These are phyloP conservation scores for Synergus umbraculus DNA, from an alignment of 2,888 invertebrate genomes.

Conservation along the genomic window DNA sequence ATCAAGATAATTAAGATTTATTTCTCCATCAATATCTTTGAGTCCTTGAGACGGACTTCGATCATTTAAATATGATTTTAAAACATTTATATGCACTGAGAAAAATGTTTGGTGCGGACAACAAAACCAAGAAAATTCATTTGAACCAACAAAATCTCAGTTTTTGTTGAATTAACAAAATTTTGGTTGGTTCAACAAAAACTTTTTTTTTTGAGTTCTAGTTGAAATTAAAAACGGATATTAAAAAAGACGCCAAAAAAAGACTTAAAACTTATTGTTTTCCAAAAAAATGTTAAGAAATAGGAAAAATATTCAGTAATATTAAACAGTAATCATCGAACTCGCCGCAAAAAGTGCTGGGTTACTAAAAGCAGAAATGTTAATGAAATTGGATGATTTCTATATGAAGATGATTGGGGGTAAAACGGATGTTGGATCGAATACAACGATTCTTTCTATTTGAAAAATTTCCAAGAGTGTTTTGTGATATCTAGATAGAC, in stretches of 20 bases:
- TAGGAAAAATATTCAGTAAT: too few species aligned
- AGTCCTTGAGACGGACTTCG: background rate
- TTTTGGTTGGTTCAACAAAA: too few species aligned
- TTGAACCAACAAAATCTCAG: too few species aligned
- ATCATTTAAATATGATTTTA: background rate
- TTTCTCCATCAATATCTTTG: background rate
- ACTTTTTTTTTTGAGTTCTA: too few species aligned
- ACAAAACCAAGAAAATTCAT: too few species aligned
- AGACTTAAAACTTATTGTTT: too few species aligned
- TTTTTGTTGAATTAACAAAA: too few species aligned
- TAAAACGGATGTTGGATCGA: background rate
- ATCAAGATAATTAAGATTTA: background rate
- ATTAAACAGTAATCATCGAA: background rate
- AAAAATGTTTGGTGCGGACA: too few species aligned
- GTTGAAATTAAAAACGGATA: too few species aligned
- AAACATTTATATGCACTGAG: too few species aligned
- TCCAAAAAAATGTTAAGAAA: too few species aligned
- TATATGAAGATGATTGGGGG: background rate
- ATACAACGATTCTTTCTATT: background rate
- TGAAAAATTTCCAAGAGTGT: background rate
- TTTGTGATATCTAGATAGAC: background rate
- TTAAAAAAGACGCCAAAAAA: too few species aligned
- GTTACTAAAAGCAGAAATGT: slow-evolving; percentile 1
- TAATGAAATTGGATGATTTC: background rate
- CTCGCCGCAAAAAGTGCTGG: background rate